These are phyloP conservation scores for Copidosoma floridanum DNA, from an alignment of 1,140 invertebrate genomes.

Conservation along the genomic window DNA sequence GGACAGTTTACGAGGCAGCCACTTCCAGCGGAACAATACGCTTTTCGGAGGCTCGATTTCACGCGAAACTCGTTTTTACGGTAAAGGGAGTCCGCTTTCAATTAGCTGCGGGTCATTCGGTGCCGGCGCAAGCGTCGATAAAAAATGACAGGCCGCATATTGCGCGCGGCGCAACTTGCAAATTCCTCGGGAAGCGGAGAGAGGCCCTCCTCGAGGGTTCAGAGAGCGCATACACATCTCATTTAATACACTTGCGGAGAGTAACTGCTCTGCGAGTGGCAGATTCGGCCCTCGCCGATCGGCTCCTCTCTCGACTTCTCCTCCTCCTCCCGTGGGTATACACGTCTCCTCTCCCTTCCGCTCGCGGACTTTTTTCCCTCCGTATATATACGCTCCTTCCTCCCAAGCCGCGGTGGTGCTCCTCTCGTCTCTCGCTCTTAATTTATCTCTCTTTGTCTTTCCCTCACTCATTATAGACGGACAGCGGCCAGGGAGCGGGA, in stretches of 20 bases:
- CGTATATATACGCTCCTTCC: slow-evolving; percentile 8
- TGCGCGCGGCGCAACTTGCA: slow-evolving; percentile 52
- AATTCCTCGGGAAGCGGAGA: slow-evolving; percentile 41
- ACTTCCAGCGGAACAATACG: too few relatives aligned
- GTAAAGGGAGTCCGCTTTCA: slow-evolving; percentile 22
- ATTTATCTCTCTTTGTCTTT: slow-evolving; percentile 30
- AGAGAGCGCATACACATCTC: slow-evolving; percentile 51
- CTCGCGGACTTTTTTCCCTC: slow-evolving; percentile 3
- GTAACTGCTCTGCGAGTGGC: slow-evolving; percentile 47
- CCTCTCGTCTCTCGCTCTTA: not conserved
- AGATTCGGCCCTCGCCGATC: slow-evolving; percentile 50
- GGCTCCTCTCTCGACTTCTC: slow-evolving; percentile 32
- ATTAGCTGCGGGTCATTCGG: slow-evolving; percentile 24
- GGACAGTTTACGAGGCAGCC: too few relatives aligned
- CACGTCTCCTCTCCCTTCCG: not conserved
- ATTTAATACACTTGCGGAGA: slow-evolving; percentile 46
- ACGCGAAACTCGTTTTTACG: too few relatives aligned
- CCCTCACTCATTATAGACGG: slow-evolving; percentile 40
- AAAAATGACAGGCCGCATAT: slow-evolving; percentile 44
- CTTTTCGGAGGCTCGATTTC: too few relatives aligned
- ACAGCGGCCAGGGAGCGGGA: slow-evolving; percentile 14
- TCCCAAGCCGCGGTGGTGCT: slow-evolving; percentile 16
- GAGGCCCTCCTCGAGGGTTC: not conserved
- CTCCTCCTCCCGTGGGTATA: not conserved
- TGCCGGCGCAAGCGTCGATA: slow-evolving; percentile 33